Percentiles rank a stretch among this genome's conserved stretches.
Evolutionary conservation across 2,888 invertebrate species (phyloP).

Genomic region (Heterodera filipjevi): DNA sequence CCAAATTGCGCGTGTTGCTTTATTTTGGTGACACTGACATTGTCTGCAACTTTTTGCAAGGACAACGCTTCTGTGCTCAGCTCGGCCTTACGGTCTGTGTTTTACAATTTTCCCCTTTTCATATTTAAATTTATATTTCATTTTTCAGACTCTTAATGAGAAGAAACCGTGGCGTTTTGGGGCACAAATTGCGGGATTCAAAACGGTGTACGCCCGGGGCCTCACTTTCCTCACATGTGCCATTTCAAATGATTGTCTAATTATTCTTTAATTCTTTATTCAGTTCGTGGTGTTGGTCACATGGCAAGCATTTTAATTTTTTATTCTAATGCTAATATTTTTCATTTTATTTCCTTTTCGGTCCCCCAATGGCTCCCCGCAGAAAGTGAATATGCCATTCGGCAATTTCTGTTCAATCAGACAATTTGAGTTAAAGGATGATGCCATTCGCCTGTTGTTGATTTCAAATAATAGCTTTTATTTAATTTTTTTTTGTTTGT

Average conservation of each 20-base stretch:
- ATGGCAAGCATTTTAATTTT: conserved; percentile 7
- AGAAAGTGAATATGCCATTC: conserved; percentile 57
- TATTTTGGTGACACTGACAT: conserved; percentile 62
- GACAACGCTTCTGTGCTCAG: conserved; percentile 58
- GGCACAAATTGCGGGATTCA: conserved; percentile 66
- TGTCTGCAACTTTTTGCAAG: conserved; percentile 60
- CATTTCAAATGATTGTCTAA: background rate
- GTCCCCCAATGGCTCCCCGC: conserved; percentile 59
- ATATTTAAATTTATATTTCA: background rate
- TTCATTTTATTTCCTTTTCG: conserved; percentile 28
- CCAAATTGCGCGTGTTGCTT: conserved; percentile 58
- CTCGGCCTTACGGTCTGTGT: conserved; percentile 45
- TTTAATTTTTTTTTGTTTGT: no score
- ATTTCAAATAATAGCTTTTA: no score
- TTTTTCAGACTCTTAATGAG: conserved; percentile 49
- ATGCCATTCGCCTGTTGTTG: no score
- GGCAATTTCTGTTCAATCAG: conserved; percentile 51
- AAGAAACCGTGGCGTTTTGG: conserved; percentile 65
- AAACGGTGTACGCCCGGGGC: conserved; percentile 61
- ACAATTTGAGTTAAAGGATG: background rate
- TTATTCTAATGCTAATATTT: background rate
- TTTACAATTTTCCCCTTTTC: background rate
- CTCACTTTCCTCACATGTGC: conserved; percentile 54
- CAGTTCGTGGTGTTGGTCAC: conserved; percentile 17
- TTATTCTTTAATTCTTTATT: background rate